Percentiles rank a stretch among this genome's conserved stretches.
These are phyloP conservation scores for Phyto melanocephala DNA, from an alignment of 2,888 invertebrate genomes.

Conservation along the genomic window DNA sequence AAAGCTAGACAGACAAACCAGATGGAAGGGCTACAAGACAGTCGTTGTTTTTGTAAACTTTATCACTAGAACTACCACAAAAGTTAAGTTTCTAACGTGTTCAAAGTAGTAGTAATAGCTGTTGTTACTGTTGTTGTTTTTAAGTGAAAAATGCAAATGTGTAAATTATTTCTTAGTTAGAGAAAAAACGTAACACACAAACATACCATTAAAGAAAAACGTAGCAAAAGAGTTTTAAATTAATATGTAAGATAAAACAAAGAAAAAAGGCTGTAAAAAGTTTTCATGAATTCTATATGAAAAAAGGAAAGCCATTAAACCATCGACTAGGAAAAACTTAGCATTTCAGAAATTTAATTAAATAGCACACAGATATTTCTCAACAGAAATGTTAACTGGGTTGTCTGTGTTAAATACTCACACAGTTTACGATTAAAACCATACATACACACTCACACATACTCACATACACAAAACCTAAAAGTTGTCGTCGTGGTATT, in stretches of 20 bases:
- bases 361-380: no score
- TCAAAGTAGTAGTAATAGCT: not conserved
- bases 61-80: slow-evolving; percentile 46
- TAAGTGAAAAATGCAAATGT: slow-evolving; percentile 60
- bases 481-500: slow-evolving; percentile 48
- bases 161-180: slow-evolving; percentile 64
- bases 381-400: slow-evolving; percentile 13
- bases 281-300: not conserved
- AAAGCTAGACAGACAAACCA: slow-evolving; percentile 20
- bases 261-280: not conserved
- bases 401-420: not conserved
- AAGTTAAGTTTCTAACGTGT: slow-evolving; percentile 9
- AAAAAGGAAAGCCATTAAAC: slow-evolving; percentile 10
- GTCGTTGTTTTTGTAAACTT: slow-evolving; percentile 34
- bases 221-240: slow-evolving; percentile 48
- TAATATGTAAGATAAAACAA: slow-evolving; percentile 32
- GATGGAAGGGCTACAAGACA: not conserved
- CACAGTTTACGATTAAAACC: slow-evolving; percentile 19
- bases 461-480: not conserved
- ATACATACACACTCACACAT: no score
- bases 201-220: slow-evolving; percentile 11
- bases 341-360: no score
- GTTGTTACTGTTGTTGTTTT: slow-evolving; percentile 12
- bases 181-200: not conserved
- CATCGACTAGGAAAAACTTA: no score